Evolutionary conservation across 1,140 invertebrate genomes (phyloP), one percentile per base, ranked within the genome.

Genomic region (Aphelenchoides fujianensis): DNA sequence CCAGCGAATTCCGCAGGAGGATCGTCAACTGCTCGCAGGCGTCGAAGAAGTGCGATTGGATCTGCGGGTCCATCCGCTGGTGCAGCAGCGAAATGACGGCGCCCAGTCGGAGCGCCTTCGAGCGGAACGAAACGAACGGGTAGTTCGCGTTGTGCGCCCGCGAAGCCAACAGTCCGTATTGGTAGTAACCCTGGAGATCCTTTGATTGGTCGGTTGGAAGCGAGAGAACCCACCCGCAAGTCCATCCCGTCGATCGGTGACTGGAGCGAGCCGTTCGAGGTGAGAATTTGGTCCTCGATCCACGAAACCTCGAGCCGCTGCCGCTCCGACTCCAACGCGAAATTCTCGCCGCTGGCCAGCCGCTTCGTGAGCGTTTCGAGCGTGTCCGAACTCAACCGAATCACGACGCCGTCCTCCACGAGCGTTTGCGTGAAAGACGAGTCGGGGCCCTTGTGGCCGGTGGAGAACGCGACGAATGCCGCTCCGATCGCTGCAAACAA

Each of bases 11-110:
- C 32, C 32, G 16, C 12, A 66, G 31, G 12, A 16, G 23, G 16
- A 34, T 30, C 12, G 63, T 66, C 16, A 66, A 35, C 53, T 66
- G 63, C 7, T 66, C 63, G 31, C 63, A 66, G 1, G 63, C 63
- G 31, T 66, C 63, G 63, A 66, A 66, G 63, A 66, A 66, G 16
- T 66, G 63, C n/a, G 63, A 66, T 36, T 66, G 63, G 2, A 66
- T 36, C 53, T 66, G 63, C 16, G 36, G 32, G 32, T 30, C 63
- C 12, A 66, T 34, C 63, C 31, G 16, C 12, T 66, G 16, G 1
- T 34, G 31, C 28, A 16, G 28, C 63, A 66, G 31, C 1, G 36
- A n/a, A 30, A 66, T 66, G 12, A 66, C 63, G 9, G 63, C 16
- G 0, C 63, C 63, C 63, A 66, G 32, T 37, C 63, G 31, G 12